Conservation (phyloP, 2,113 vertebrate genomes). For the Atherinomorus stipes region DNA sequence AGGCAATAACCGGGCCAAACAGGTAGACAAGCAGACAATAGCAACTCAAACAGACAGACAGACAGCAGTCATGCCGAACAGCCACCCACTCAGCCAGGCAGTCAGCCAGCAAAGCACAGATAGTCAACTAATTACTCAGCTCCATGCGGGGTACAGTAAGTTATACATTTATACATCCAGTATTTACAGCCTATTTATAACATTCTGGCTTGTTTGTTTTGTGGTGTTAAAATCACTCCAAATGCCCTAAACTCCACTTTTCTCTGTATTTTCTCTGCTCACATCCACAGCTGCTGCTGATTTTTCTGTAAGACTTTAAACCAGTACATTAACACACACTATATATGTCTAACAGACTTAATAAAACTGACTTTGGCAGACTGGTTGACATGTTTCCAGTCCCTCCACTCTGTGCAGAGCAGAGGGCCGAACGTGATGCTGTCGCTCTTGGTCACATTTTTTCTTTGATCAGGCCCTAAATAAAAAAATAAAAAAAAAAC, state of each 20-base stretch:
- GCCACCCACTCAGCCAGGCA: conserved; percentile 65
- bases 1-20: conserved; percentile 22
- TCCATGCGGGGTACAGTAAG: conserved; percentile 37
- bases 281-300: conserved; percentile 1
- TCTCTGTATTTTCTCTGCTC: conserved; percentile 42
- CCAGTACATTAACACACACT: not conserved
- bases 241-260: conserved; percentile 24
- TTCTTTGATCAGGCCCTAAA: conserved; percentile 40
- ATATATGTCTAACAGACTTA: not conserved
- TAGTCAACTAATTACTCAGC: conserved; percentile 47
- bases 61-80: conserved; percentile 44
- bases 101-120: conserved; percentile 52
- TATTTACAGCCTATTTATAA: conserved; percentile 66
- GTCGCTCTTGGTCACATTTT: conserved; percentile 23
- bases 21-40: conserved; percentile 42
- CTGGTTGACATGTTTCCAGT: not conserved
- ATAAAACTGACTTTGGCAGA: conserved; percentile 10
- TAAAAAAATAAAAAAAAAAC: no score
- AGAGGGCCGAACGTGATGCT: not conserved
- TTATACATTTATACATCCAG: conserved; percentile 50
- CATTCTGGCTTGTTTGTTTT: conserved; percentile 16
- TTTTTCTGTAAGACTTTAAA: not conserved
- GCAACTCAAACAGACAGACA: conserved; percentile 25
- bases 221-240: conserved; percentile 35
- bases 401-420: not conserved